These are phyloP conservation scores for Anoplius nigerrimus DNA, from an alignment of 2,888 invertebrate genomes.

Conservation along the genomic window DNA sequence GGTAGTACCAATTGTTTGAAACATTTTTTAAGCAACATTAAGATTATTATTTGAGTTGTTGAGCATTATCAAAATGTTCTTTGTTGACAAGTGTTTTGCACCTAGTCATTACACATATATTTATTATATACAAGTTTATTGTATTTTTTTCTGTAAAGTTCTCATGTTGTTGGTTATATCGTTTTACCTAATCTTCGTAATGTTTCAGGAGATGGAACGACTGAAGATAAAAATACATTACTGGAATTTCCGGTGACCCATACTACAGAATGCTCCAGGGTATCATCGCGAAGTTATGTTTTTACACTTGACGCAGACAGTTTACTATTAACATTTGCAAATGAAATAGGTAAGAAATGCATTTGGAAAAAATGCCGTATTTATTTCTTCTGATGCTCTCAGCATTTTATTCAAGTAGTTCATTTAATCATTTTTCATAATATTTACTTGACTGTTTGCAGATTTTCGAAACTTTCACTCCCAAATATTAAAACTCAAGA, in stretches of 20 bases:
- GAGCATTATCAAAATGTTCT: no score
- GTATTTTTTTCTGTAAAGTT: background rate
- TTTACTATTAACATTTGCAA: slow-evolving; percentile 82
- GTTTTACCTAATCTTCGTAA: background rate
- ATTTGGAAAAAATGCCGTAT: background rate
- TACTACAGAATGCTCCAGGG: slow-evolving; percentile 84
- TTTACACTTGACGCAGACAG: slow-evolving; percentile 85
- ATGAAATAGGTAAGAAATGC: slow-evolving; percentile 76
- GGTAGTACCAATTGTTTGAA: no score
- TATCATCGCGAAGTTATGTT: slow-evolving; percentile 83
- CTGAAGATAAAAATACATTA: slow-evolving; percentile 71
- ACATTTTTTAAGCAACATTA: no score
- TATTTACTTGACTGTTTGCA: slow-evolving; percentile 55
- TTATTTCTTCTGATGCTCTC: background rate
- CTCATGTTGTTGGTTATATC: no score
- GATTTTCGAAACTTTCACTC: slow-evolving; percentile 87
- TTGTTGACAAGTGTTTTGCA: no score
- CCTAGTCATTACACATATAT: no score
- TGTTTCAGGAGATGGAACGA: slow-evolving; percentile 58
- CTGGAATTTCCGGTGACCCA: slow-evolving; percentile 84
- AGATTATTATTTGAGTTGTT: no score
- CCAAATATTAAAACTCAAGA: slow-evolving; percentile 84
- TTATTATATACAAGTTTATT: no score
- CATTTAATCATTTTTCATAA: background rate
- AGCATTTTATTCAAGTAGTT: background rate